Percentiles rank a stretch among this genome's conserved stretches.
Evolutionary conservation across 2,797 vertebrate genomes (phyloP).

Genomic region (Alcedo quadribrachys): DNA sequence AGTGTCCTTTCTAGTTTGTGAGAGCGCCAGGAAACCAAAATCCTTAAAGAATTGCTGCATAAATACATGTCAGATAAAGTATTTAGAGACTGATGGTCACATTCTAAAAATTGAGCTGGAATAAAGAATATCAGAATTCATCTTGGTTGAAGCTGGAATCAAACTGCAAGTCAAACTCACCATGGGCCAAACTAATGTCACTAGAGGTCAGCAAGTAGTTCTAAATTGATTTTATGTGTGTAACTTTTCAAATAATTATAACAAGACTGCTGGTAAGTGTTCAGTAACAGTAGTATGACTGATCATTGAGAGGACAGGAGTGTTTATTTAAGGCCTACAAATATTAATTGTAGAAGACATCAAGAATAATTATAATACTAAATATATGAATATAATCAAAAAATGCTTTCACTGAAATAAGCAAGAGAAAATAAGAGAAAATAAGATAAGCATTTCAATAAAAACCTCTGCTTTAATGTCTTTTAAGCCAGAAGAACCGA

Average conservation of each 20-base stretch:
- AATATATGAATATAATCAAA: background rate
- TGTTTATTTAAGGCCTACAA: background rate
- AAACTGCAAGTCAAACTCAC: background rate
- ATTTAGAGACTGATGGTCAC: background rate
- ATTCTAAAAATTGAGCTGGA: background rate
- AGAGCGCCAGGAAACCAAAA: background rate
- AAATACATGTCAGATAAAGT: background rate
- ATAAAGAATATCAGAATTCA: background rate
- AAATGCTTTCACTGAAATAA: background rate
- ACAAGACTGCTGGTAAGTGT: background rate
- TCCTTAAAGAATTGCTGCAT: background rate
- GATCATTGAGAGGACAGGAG: accelerated
- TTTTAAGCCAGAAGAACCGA: background rate
- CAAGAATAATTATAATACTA: background rate
- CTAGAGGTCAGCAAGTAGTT: background rate
- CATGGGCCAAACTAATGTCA: too few relatives aligned
- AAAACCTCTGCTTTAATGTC: background rate
- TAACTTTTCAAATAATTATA: background rate
- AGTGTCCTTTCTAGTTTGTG: background rate
- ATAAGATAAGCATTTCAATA: background rate
- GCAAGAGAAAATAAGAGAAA: background rate
- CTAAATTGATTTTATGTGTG: background rate
- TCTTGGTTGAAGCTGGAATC: background rate
- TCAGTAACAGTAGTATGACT: background rate
- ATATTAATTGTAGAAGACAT: background rate